Evolutionary conservation across 2,797 vertebrate species (phyloP), one percentile per base, ranked within the genome.

Genomic region (Premnoplex brunnescens): DNA sequence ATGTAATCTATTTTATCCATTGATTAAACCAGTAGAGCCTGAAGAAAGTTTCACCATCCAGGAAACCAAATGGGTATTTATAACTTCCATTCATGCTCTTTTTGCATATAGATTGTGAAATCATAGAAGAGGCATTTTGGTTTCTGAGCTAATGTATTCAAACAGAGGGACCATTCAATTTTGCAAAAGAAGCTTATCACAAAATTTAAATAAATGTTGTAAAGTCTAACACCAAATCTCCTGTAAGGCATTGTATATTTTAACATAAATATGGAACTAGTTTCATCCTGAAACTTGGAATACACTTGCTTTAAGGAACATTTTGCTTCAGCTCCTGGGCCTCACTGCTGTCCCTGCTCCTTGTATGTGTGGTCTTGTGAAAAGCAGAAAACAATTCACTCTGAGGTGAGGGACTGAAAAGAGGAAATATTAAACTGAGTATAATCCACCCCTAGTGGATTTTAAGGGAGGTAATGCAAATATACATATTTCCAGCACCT

Each of bases 11-110:
- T 93, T 96, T 92, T 59, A 94, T 82, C 28, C 67, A 87, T 76
- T 91, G 84, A 94, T 95, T 96, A 93, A 95, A 88, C 55, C 67
- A 89, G n/a, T 36, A 84, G 51, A 93, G 66, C 86, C 86, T 88
- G 69, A 93, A 95, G 80, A 71, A 94, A 79, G 1, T 85, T 85
- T 92, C 55, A 92, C 67, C 30, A 55, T 48, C 27, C 43, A 84
- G 71, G 77, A 95, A 95, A 88, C 39, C 36, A 75, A 86, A 92
- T 55, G 44, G 46, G 48, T 89, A 62, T 87, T 93, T 95, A 64
- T 76, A 76, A 72, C 43, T 63, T 74, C 24, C 23, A 51, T 92
- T 84, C 39, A 63, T 56, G 43, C 18, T 66, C 17, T 48, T 80
- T 84, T 88, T 91, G 59, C 52, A 73, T 68, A 63, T 34, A 92